Evolutionary conservation across 2,113 vertebrate species (phyloP).

Genomic region (Dendrocopos noguchii): DNA sequence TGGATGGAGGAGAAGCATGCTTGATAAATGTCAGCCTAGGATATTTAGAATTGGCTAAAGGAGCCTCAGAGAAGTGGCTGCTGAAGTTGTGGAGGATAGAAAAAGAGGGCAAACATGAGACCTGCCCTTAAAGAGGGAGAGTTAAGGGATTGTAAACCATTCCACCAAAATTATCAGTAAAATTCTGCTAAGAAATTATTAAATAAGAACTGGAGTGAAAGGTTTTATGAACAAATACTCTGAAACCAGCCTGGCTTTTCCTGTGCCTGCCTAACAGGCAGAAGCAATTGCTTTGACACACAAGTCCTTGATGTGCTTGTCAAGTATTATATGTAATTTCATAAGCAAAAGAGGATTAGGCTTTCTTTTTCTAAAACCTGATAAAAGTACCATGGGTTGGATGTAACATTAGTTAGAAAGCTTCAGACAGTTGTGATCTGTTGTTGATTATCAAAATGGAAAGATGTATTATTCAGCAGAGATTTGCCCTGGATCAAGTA

Average conservation of each 20-base stretch:
- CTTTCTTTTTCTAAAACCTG: background rate
- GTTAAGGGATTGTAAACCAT: background rate
- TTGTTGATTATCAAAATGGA: background rate
- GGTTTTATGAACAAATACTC: background rate
- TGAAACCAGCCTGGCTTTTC: background rate
- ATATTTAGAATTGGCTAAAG: background rate
- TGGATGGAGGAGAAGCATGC: accelerated
- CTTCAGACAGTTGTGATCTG: background rate
- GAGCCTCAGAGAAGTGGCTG: background rate
- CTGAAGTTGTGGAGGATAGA: background rate
- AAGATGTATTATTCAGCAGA: background rate
- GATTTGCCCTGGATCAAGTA: background rate
- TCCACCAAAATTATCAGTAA: background rate
- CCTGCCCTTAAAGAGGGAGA: background rate
- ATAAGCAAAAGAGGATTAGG: background rate
- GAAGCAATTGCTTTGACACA: background rate
- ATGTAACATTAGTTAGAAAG: background rate
- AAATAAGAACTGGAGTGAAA: background rate
- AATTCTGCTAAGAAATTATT: background rate
- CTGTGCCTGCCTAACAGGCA: background rate
- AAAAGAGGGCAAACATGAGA: background rate
- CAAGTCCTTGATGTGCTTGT: background rate
- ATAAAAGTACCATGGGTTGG: background rate
- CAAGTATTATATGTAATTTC: background rate
- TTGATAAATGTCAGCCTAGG: background rate